Evolutionary conservation across 2,888 invertebrate genomes (phyloP), one percentile per base, ranked within the genome.

Genomic region (Cerastis leucographa): DNA sequence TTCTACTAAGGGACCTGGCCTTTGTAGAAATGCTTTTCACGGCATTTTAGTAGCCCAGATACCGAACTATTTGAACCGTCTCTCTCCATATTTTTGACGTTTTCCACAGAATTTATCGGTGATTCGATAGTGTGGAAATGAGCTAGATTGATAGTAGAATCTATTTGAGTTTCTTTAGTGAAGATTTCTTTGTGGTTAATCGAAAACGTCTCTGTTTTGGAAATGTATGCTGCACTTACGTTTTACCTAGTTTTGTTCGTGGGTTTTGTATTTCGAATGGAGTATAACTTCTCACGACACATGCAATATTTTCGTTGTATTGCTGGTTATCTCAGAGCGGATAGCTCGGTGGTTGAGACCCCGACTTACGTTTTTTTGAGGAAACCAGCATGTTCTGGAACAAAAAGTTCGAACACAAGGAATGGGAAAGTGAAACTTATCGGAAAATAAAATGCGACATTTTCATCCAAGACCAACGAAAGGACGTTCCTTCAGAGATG

Each of bases 31-130:
- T 51, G 81, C 54, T 81, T 68, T 65, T 46, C 49, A 59, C 51
- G 40, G 62, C 74, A 72, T 71, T 84, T 81, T 81, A 84, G 85
- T 65, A 19, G 81, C 54, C 70, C 81, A 66, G 66, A 72, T 64
- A 77, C 71, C 44, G 78, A 78, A 80, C 81, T 67, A 78, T 78
- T 81, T 71, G 71, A 42, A 42, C 64, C 81, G 74, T 74, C 71
- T 78, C 72, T 46, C 70, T 85, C 81, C 66, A 70, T 56, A 74
- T 85, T 83, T n/a, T 84, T 84, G 84, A 85, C 84, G 74, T 75
- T 84, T 81, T 72, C 17, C 40, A 40, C 66, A 64, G 69, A 81
- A 84, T 85, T 84, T 85, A 84, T 81, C 70, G 66, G 59, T 72
- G 74, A 70, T 72, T 66, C 17, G 78, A 81, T 70, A 78, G 82